phyloP scores from a whole-genome alignment of 2,888 invertebrate species.

The Drosophila nr. perissopoda region DNA sequence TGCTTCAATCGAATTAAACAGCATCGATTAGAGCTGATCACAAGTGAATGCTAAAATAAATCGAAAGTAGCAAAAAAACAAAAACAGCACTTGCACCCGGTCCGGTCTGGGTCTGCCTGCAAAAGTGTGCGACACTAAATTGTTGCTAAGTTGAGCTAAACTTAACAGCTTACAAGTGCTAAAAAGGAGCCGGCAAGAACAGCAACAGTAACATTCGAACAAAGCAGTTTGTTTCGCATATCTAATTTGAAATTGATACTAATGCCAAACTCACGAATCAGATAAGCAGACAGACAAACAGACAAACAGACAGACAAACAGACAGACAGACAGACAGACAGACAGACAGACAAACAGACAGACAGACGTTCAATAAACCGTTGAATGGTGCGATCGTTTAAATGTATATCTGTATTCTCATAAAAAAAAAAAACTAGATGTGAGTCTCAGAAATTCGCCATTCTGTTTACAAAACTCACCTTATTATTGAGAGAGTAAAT shows the following conservation, averaged over 20 bases:
- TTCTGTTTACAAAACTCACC: not conserved
- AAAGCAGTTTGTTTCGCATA: constrained; percentile 10
- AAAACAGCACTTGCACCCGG: not conserved
- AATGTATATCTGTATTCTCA: too few species aligned
- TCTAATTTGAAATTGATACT: constrained; percentile 31
- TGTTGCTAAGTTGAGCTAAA: constrained; percentile 29
- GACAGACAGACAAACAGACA: not conserved
- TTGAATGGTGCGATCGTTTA: constrained; percentile 7
- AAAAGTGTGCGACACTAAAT: not conserved
- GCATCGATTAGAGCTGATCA: constrained; percentile 22
- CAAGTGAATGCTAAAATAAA: constrained; percentile 53
- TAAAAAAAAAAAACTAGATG: not conserved
- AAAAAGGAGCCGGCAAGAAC: constrained; percentile 27
- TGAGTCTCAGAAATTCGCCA: not conserved
- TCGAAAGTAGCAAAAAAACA: not conserved
- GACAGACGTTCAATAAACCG: constrained; percentile 9
- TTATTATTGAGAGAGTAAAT: not conserved
- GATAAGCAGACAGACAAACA: constrained; percentile 4
- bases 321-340: not conserved
- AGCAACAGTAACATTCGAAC: not conserved
- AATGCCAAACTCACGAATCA: constrained; percentile 57
- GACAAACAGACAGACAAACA: not conserved
- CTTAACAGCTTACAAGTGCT: not conserved
- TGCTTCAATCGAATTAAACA: constrained; percentile 28
- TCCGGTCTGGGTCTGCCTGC: not conserved